Evolutionary conservation across 1,140 invertebrate genomes (phyloP).

Genomic region (Lepidurus apus): DNA sequence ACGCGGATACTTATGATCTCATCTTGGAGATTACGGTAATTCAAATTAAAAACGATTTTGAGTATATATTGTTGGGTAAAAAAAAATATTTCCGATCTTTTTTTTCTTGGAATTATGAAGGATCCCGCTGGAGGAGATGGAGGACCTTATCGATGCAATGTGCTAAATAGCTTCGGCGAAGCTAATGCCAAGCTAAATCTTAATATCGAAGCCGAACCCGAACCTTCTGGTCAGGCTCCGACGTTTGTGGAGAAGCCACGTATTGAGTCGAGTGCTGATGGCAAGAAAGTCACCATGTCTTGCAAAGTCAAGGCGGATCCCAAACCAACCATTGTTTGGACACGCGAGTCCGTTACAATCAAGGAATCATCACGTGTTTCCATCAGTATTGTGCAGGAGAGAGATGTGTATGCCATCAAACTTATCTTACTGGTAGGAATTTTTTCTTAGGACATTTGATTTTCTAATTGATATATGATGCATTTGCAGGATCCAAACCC

Average conservation of each 20-base stretch:
- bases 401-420: slow-evolving; percentile 82
- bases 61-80: background rate
- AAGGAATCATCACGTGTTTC: slow-evolving; percentile 72
- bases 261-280: slow-evolving; percentile 89
- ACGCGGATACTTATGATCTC: slow-evolving; percentile 83
- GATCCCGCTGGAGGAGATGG: slow-evolving; percentile 91
- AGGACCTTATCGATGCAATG: slow-evolving; percentile 94
- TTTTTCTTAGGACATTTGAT: background rate
- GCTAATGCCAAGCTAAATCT: slow-evolving; percentile 96
- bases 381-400: slow-evolving; percentile 64
- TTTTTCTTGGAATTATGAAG: slow-evolving; percentile 51
- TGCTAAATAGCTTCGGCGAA: slow-evolving; percentile 94
- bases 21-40: slow-evolving; percentile 78
- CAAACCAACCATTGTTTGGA: slow-evolving; percentile 91
- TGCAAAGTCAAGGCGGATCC: slow-evolving; percentile 91
- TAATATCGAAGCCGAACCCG: slow-evolving; percentile 92
- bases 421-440: slow-evolving; percentile 45
- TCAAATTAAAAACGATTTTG: background rate
- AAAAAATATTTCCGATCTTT: background rate
- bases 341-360: slow-evolving; percentile 68
- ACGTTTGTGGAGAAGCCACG: slow-evolving; percentile 97
- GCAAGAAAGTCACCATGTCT: slow-evolving; percentile 96
- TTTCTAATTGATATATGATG: slow-evolving; percentile 4
- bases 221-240: slow-evolving; percentile 87
- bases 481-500: slow-evolving; percentile 70